These are phyloP conservation scores for Gymnoscelis rufifasciata DNA, from an alignment of 2,888 invertebrate genomes.

Conservation along the genomic window DNA sequence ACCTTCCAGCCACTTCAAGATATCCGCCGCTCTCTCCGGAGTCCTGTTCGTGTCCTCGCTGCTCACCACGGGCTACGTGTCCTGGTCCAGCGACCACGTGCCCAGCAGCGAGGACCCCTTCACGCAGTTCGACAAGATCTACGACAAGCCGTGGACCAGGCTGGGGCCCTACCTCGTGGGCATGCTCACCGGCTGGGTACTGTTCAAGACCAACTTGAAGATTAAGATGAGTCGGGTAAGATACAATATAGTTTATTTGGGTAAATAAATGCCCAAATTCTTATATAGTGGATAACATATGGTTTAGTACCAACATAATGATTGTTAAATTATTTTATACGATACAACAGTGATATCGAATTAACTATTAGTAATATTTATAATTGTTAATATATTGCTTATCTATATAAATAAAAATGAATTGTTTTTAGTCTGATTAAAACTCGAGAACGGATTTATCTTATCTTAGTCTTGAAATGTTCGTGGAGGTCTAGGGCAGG, in stretches of 20 bases:
- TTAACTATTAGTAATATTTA: too few species aligned
- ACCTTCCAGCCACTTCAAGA: slow-evolving; percentile 86
- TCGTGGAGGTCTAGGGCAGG: too few species aligned
- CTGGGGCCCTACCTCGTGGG: slow-evolving; percentile 91
- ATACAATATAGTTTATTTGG: neutral
- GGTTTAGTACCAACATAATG: too few species aligned
- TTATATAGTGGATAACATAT: too few species aligned
- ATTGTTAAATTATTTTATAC: too few species aligned
- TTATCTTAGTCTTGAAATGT: too few species aligned
- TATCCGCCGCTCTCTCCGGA: slow-evolving; percentile 82
- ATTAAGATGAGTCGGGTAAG: slow-evolving; percentile 85
- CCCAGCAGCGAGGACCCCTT: slow-evolving; percentile 89
- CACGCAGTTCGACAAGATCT: slow-evolving; percentile 91
- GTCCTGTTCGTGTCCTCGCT: slow-evolving; percentile 87
- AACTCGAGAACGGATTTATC: too few species aligned
- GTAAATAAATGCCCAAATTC: too few species aligned
- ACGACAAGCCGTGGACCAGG: slow-evolving; percentile 93
- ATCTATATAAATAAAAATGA: too few species aligned
- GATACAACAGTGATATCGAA: too few species aligned
- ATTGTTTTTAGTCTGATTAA: too few species aligned
- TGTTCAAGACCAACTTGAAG: slow-evolving; percentile 89
- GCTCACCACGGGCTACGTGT: slow-evolving; percentile 88
- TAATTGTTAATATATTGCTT: too few species aligned
- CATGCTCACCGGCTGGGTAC: slow-evolving; percentile 89
- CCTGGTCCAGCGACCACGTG: slow-evolving; percentile 87